Conservation (phyloP, 2,797 vertebrate species). For the Betta splendens region DNA sequence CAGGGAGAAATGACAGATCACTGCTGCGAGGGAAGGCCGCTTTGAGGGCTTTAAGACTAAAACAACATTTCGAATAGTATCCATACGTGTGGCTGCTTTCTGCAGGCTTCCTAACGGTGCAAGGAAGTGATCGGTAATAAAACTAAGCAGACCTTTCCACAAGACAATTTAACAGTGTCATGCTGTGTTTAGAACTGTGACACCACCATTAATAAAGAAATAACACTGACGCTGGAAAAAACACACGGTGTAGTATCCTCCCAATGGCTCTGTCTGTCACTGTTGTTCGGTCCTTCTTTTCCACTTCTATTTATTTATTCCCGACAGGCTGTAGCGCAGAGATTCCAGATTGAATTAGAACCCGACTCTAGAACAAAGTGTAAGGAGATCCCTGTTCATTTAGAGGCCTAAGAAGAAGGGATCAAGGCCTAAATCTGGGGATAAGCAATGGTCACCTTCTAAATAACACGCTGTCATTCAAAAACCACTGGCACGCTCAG, state of each 20-base stretch:
- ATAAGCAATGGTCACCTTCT: slow-evolving; percentile 71
- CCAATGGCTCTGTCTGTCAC: slow-evolving; percentile 48
- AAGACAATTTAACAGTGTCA: slow-evolving; percentile 51
- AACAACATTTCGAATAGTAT: slow-evolving; percentile 63
- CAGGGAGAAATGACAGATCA: slow-evolving; percentile 52
- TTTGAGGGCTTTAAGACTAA: slow-evolving; percentile 53
- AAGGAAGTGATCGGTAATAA: slow-evolving; percentile 56
- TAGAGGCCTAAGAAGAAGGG: slow-evolving; percentile 55
- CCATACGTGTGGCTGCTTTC: slow-evolving; percentile 59
- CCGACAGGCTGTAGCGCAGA: slow-evolving; percentile 61
- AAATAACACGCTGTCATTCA: slow-evolving; percentile 68
- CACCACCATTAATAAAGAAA: slow-evolving; percentile 60
- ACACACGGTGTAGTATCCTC: slow-evolving; percentile 57
- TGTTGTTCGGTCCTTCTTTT: slow-evolving; percentile 41
- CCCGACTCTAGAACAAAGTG: slow-evolving; percentile 65
- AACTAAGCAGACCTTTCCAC: slow-evolving; percentile 50
- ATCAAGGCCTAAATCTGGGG: slow-evolving; percentile 64
- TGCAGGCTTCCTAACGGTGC: slow-evolving; percentile 55
- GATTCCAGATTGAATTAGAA: slow-evolving; percentile 61
- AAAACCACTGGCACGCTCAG: slow-evolving; percentile 20
- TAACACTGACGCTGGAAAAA: slow-evolving; percentile 53
- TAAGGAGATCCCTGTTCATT: slow-evolving; percentile 62
- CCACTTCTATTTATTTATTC: slow-evolving; percentile 66
- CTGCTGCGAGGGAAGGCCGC: slow-evolving; percentile 35
- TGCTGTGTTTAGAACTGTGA: slow-evolving; percentile 59